A percentile compares a stretch with the other conserved stretches of the same genome.
These are phyloP conservation scores for Chaenocephalus aceratus DNA, from an alignment of 2,113 vertebrate genomes.

Conservation along the genomic window DNA sequence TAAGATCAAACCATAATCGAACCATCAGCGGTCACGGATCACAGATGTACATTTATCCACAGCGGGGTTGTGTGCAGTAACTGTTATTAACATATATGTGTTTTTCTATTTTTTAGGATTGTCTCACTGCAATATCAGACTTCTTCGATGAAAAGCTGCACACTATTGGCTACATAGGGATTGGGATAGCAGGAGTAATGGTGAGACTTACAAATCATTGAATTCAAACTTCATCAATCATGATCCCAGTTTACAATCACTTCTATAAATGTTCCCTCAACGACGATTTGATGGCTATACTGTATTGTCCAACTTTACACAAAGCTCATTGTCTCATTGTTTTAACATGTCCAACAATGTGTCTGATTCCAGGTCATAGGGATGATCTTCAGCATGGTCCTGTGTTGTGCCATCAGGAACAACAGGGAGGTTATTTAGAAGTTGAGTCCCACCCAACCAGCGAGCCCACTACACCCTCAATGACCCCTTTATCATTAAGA, in stretches of 20 bases:
- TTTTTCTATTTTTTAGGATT: slow-evolving; percentile 82
- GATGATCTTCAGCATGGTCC: slow-evolving; percentile 98
- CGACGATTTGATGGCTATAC: too few species aligned
- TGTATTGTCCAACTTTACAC: neutral
- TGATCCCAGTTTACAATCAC: neutral
- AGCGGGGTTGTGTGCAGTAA: neutral
- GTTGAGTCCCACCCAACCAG: slow-evolving; percentile 18
- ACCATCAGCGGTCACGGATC: too few species aligned
- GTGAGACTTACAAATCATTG: slow-evolving; percentile 80
- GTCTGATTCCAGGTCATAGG: slow-evolving; percentile 89
- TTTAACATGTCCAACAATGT: neutral
- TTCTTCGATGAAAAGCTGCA: slow-evolving; percentile 89
- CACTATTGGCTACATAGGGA: slow-evolving; percentile 92
- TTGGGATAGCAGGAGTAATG: slow-evolving; percentile 92
- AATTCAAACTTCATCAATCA: neutral
- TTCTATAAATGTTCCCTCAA: neutral
- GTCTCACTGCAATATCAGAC: slow-evolving; percentile 87
- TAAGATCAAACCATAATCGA: neutral
- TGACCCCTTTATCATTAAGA: slow-evolving; percentile 43
- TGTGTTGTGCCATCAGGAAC: slow-evolving; percentile 95
- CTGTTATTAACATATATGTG: too few species aligned
- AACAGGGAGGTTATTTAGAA: slow-evolving; percentile 91
- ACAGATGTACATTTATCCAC: too few species aligned
- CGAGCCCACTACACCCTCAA: slow-evolving; percentile 10
- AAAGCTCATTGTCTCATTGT: neutral